phyloP scores from a whole-genome alignment of 1,140 invertebrate genomes.

The Trichonephila inaurata region DNA sequence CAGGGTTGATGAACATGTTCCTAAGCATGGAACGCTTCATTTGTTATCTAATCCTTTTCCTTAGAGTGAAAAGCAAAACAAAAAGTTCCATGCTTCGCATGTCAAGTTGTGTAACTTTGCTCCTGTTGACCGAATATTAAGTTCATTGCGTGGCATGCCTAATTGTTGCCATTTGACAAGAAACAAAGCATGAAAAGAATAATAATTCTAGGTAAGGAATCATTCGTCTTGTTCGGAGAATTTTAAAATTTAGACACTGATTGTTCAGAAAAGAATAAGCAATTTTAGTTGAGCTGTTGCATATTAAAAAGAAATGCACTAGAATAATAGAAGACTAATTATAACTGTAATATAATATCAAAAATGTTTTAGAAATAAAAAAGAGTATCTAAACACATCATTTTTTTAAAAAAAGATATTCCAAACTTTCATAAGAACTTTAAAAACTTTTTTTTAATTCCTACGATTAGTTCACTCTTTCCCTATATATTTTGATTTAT shows the following conservation, averaged over 20 bases:
- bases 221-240: neutral
- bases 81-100: neutral
- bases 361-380: no score
- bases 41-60: slow-evolving; percentile 55
- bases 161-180: neutral
- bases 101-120: neutral
- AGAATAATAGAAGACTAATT: no score
- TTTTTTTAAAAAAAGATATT: no score
- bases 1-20: slow-evolving; percentile 33
- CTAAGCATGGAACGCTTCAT: slow-evolving; percentile 20
- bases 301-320: no score
- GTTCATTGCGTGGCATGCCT: neutral
- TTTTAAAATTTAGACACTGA: neutral
- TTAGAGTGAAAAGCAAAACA: neutral
- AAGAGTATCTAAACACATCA: no score
- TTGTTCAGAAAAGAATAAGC: neutral
- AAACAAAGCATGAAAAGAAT: neutral
- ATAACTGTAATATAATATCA: no score
- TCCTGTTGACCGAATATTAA: slow-evolving; percentile 24
- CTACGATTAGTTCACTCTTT: no score
- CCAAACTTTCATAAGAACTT: no score
- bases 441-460: no score
- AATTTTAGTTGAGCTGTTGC: no score
- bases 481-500: no score
- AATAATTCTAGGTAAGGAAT: neutral